Base-by-base conservation (phyloP, 2,797 vertebrate genomes). In the Xiphophorus birchmanni region DNA sequence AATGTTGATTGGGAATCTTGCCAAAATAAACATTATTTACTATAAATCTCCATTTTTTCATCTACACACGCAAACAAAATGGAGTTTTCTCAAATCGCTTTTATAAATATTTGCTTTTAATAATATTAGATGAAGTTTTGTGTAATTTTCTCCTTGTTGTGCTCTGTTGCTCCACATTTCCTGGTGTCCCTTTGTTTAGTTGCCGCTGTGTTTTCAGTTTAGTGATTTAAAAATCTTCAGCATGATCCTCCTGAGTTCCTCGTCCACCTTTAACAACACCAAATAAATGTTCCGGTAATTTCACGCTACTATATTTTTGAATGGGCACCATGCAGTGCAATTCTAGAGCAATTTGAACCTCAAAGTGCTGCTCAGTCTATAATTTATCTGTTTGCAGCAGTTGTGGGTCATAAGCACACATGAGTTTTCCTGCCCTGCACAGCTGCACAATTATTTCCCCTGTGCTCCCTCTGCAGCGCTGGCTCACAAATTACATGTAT, bases 371-470 rank as follows among this genome's bases (percentile, higher is more conserved):
- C 71, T 71, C 13, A 48, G 80, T 83, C 85, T 76, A 42, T 75
- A 82, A 71, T 89, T 56, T 78, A 65, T 86, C 80, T 87, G 67
- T 86, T 86, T 80, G 18, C 65, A 81, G 78, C 84, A 89, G 73
- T 74, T 75, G 54, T 74, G 72, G 86, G 87, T 84, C 84, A 87
- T 81, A 80, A 84, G 73, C 77, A 80, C 80, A 80, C 76, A 80
- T 77, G 78, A 79, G 84, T 84, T 75, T 60, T 92, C 81, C 84
- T 89, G 85, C 90, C 83, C 82, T 88, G 83, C 40, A 65, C 93
- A 95, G 93, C 93, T 94, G 94, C 52, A 47, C 82, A 88, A 93
- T 95, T 92, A 93, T 91, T 94, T 91, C 90, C 90, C 84, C 89
- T 86, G 80, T 84, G 84, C 84, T 78, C 87, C 88, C 89, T 87